phyloP scores from a whole-genome alignment of 2,113 vertebrate species.

The Chaenogobius annularis region DNA sequence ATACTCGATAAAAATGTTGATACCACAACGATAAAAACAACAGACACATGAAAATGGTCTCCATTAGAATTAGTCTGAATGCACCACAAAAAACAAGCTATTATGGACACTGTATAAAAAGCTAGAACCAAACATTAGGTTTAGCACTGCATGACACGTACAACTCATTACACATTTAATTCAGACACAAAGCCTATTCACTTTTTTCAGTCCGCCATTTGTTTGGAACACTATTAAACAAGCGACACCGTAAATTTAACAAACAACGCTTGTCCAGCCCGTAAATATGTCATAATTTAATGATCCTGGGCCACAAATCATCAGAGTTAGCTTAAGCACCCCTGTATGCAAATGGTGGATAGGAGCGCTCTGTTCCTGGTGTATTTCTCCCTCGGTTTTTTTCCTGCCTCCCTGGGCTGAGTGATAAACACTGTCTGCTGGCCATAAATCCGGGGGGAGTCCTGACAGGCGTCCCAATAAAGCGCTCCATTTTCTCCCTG shows the following conservation, averaged over 20 bases:
- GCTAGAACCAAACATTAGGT: background rate
- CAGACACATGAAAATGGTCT: background rate
- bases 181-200: conserved; percentile 7
- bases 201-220: conserved; percentile 30
- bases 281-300: conserved; percentile 38
- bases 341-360: conserved; percentile 49
- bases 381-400: conserved; percentile 8
- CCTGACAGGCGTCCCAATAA: conserved; percentile 74
- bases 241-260: conserved; percentile 42
- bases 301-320: conserved; percentile 26
- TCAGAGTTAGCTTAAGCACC: conserved; percentile 19
- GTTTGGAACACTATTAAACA: conserved; percentile 31
- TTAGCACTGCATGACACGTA: background rate
- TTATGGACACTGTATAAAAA: background rate
- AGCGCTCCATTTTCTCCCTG: conserved; percentile 73
- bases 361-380: conserved; percentile 14
- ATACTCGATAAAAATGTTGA: too few species aligned
- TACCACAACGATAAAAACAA: too few species aligned
- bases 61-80: background rate
- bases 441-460: conserved; percentile 68
- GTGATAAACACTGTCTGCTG: conserved; percentile 75
- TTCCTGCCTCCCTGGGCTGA: conserved; percentile 55
- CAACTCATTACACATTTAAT: conserved; percentile 5
- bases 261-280: conserved; percentile 39
- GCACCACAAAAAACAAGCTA: background rate